These are phyloP conservation scores for Zeugodacus cucurbitae DNA, from an alignment of 1,140 invertebrate genomes.

Conservation along the genomic window DNA sequence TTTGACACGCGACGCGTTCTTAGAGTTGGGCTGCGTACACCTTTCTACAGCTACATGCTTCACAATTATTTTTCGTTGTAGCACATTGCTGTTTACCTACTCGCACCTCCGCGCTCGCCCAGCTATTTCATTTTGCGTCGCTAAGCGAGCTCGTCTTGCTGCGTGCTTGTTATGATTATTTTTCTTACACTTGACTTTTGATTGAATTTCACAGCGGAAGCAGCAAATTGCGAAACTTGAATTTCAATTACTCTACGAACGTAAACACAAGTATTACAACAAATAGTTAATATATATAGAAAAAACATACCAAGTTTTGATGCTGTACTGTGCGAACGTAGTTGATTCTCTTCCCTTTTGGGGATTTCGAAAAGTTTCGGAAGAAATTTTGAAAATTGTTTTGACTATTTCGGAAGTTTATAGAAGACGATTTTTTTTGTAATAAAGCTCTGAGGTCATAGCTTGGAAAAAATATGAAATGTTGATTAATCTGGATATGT, in stretches of 20 bases:
- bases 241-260: slow-evolving; percentile 38
- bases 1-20: neutral
- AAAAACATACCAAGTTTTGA: neutral
- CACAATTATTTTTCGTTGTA: no score
- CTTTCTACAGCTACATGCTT: neutral
- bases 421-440: no score
- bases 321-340: neutral
- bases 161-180: neutral
- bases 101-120: neutral
- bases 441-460: no score
- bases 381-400: neutral
- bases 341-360: neutral
- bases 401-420: no score
- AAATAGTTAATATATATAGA: neutral
- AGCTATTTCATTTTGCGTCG: neutral
- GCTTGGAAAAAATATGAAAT: no score
- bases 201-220: slow-evolving; percentile 36
- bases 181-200: slow-evolving; percentile 32
- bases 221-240: slow-evolving; percentile 38
- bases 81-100: neutral
- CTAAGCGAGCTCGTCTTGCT: neutral
- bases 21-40: neutral
- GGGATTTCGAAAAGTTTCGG: neutral
- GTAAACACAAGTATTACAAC: neutral
- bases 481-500: no score